Evolutionary conservation across 1,140 invertebrate species (phyloP).

Genomic region (Bombus balteatus): DNA sequence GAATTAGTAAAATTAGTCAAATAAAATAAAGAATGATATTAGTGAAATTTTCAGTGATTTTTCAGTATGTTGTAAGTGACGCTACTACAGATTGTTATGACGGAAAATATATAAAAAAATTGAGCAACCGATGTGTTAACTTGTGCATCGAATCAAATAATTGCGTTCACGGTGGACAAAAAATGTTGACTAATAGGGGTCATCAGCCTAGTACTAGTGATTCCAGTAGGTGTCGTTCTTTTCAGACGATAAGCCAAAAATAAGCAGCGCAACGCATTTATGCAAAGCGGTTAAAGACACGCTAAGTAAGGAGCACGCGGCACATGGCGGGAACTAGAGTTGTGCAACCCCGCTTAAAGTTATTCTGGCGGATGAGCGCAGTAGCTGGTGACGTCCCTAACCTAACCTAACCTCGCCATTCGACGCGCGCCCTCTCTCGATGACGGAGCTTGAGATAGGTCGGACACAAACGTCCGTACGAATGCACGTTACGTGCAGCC

Average conservation of each 20-base stretch:
- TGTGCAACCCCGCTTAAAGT: conserved; percentile 64
- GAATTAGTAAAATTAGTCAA: too few relatives aligned
- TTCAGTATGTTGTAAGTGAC: too few relatives aligned
- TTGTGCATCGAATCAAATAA: not conserved
- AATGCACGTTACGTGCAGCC: conserved; percentile 39
- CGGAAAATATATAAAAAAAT: too few relatives aligned
- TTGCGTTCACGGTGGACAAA: not conserved
- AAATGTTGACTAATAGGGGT: not conserved
- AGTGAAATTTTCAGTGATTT: too few relatives aligned
- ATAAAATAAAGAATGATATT: too few relatives aligned
- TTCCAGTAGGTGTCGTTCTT: not conserved
- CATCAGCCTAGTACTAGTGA: too few relatives aligned
- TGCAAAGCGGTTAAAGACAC: conserved; percentile 44
- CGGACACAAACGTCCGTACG: conserved; percentile 64
- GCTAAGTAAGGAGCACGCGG: conserved; percentile 51
- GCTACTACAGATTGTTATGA: too few relatives aligned
- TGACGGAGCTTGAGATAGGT: conserved; percentile 78
- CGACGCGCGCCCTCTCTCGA: conserved; percentile 71
- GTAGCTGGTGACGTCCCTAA: conserved; percentile 71
- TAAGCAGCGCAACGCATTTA: not conserved
- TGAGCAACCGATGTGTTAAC: not conserved
- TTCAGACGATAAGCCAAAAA: not conserved
- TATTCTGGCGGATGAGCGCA: conserved; percentile 68
- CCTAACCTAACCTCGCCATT: conserved; percentile 67
- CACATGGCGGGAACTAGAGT: conserved; percentile 55